Conservation (phyloP, 2,113 vertebrate genomes). For the Butorides virescens region DNA sequence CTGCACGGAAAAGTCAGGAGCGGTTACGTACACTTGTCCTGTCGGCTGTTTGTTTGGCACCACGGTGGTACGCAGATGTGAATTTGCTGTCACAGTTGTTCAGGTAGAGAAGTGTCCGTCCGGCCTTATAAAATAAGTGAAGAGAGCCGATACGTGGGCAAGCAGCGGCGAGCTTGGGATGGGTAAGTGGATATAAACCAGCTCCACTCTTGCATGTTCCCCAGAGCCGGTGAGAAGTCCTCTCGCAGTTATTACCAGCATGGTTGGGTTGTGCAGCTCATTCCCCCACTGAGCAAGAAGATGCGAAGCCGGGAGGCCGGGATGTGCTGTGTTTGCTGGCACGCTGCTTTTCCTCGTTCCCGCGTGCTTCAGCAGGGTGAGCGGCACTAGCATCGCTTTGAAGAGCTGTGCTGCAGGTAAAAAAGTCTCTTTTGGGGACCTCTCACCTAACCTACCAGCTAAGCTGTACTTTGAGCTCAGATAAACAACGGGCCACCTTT, state of each 20-base stretch:
- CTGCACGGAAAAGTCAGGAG: not conserved
- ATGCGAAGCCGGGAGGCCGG: not conserved
- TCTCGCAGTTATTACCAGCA: not conserved
- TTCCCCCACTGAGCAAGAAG: not conserved
- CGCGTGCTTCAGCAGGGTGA: fast-evolving
- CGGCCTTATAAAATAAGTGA: not conserved
- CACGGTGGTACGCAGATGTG: fast-evolving
- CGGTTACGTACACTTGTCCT: too few relatives aligned
- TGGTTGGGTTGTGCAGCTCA: not conserved
- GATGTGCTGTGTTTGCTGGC: not conserved
- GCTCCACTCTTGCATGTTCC: not conserved
- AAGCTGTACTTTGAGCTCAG: not conserved
- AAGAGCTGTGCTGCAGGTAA: not conserved
- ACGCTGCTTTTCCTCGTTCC: not conserved
- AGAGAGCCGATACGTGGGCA: not conserved
- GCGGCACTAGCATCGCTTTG: not conserved
- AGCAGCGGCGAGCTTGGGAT: not conserved
- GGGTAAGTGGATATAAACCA: not conserved
- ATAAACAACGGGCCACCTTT: not conserved
- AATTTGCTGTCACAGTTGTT: not conserved
- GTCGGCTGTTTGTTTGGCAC: not conserved
- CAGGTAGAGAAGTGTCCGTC: not conserved
- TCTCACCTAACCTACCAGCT: not conserved
- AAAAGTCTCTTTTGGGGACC: not conserved
- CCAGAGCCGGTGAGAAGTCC: not conserved